Conservation (phyloP, 2,888 invertebrate species). For the Mactromeris polynyma region DNA sequence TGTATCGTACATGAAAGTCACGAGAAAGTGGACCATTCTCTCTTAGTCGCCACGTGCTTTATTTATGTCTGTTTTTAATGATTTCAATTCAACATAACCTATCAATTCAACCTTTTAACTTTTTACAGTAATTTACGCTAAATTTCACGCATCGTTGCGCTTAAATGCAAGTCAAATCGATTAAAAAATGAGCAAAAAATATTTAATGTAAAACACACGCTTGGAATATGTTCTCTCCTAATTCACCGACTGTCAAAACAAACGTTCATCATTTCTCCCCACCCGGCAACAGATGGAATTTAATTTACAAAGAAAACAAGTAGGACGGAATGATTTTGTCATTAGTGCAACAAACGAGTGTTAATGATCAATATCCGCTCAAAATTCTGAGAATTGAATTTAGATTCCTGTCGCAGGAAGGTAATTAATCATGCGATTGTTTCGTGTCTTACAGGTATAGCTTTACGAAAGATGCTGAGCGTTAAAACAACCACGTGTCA, state of each 20-base stretch:
- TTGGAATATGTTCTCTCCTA: background rate
- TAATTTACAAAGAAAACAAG: slow-evolving; percentile 42
- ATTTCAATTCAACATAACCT: background rate
- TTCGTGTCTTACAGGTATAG: background rate
- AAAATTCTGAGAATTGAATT: slow-evolving; percentile 13
- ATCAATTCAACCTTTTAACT: slow-evolving; percentile 24
- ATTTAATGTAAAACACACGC: slow-evolving; percentile 32
- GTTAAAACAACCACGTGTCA: background rate
- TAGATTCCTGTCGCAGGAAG: slow-evolving; percentile 12
- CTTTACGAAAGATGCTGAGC: background rate
- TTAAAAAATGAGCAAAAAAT: slow-evolving; percentile 25
- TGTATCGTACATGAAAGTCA: no score
- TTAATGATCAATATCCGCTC: slow-evolving; percentile 38
- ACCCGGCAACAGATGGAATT: slow-evolving; percentile 28
- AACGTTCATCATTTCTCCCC: slow-evolving; percentile 10
- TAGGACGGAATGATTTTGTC: slow-evolving; percentile 36
- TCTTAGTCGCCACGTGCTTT: no score
- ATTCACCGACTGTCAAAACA: slow-evolving; percentile 31
- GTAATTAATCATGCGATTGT: background rate
- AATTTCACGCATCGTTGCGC: slow-evolving; percentile 43
- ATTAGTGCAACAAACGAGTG: slow-evolving; percentile 19
- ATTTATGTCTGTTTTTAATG: background rate
- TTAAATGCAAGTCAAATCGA: slow-evolving; percentile 31
- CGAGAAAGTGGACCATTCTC: no score
- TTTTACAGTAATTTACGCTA: slow-evolving; percentile 24